Evolutionary conservation across 2,888 invertebrate genomes (phyloP), one percentile per base, ranked within the genome.

Genomic region (Apocheima hispidaria): DNA sequence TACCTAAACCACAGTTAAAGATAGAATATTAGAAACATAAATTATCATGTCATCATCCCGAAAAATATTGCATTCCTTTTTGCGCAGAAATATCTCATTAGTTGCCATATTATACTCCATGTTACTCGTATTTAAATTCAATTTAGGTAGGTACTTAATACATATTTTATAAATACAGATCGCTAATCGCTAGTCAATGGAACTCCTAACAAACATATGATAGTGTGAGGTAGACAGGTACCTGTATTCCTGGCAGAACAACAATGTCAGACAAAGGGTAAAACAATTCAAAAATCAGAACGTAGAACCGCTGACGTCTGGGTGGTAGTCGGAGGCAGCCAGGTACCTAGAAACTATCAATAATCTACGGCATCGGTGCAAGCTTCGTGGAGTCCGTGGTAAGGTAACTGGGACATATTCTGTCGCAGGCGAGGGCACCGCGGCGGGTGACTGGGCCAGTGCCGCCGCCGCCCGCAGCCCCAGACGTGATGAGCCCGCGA

Each of bases 401-500:
- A 30, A 55, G 0, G 10, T 16, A 30, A 55, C 55, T 61, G 40
- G 4, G 26, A 46, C 12, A 5, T 60, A 66, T 58, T 63, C 58
- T 62, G 58, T 66, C 71, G 69, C 65, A 74, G 72, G 72, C 60
- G 61, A 60, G 65, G 52, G 60, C 62, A 63, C 58, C 65, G 72
- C 70, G 65, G 68, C 78, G 74, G 74, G 74, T 75, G 79, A 81
- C 75, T 78, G 78, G 72, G 78, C 78, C 60, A 44, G 55, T 40
- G 48, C 14, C 64, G 64, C 66, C 52, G 63, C 65, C 64, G 73
- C 72, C 74, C 72, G 63, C 65, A 70, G 56, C 70, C 68, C 71
- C 73, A 77, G 74, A 78, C 79, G 74, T 78, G 77, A 77, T 76
- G 72, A 76, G 73, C 73, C 66, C 71, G 73, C 72, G 66, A 78